Evolutionary conservation across 2,888 invertebrate species (phyloP), one percentile per base, ranked within the genome.

Genomic region (Latrodectus elegans): DNA sequence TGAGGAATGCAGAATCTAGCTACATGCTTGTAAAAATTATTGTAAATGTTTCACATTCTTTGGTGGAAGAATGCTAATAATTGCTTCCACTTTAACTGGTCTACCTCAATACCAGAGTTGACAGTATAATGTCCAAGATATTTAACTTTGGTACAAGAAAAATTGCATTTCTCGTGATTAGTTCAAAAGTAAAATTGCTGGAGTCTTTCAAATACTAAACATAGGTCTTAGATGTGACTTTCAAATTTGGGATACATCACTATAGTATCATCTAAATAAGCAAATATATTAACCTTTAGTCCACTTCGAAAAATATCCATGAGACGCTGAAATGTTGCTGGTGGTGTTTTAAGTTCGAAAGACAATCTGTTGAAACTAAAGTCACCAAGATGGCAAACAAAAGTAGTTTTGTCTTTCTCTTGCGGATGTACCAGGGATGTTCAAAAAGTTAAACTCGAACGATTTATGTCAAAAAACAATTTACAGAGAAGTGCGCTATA

Each of bases 181-280:
- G 71, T 38, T 15, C 1, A 8, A 8, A 71, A 49, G 11, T n/a
- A 3, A 49, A 52, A 53, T 4, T 52, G n/a, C 15, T 8, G n/a
- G 12, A 73, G 17, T n/a, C 52, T 26, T n/a, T 17, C 15, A 22
- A 73, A 73, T n/a, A 49, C 8, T 12, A n/a, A 8, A n/a, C 52
- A 17, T n/a, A 73, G 22, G 17, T 73, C 17, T 51, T 15, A 4
- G 8, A 60, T 1, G 15, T 75, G 75, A 26, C 60, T 26, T 8
- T 17, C 17, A 75, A 75, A 75, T 17, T 60, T 55, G 11, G n/a
- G 8, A n/a, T 55, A 53, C n/a, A 73, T 10, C 53, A 84, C 83
- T 8, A 74, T 52, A 26, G 85, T 73, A 51, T 85, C 86, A 49
- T 85, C 86, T 12, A 86, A 85, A 4, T 85, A 85, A 10, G 64